Conservation (phyloP, 2,888 invertebrate genomes). For the Pelosia muscerda region DNA sequence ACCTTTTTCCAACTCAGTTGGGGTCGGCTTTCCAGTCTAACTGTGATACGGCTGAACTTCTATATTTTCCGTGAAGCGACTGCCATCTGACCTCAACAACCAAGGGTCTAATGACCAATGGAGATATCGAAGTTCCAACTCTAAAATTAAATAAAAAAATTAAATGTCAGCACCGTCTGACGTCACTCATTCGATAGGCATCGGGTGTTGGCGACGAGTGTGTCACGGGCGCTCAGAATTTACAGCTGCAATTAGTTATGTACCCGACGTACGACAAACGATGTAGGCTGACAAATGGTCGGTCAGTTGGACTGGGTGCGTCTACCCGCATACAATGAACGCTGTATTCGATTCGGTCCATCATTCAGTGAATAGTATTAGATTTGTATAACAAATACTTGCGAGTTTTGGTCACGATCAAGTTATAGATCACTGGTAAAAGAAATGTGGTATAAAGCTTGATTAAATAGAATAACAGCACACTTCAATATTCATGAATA, state of each 20-base stretch:
- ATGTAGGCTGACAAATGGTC: conserved; percentile 57
- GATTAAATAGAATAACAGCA: neutral
- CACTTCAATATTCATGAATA: conserved; percentile 33
- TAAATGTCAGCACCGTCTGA: neutral
- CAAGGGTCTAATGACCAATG: too few relatives aligned
- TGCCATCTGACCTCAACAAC: too few relatives aligned
- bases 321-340: conserved; percentile 57
- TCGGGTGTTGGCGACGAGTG: conserved; percentile 42
- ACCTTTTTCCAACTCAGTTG: too few relatives aligned
- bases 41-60: too few relatives aligned
- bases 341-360: conserved; percentile 50
- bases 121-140: too few relatives aligned
- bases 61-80: too few relatives aligned
- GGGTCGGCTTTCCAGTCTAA: too few relatives aligned
- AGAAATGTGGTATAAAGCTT: neutral
- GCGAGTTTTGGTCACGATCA: neutral
- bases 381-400: conserved; percentile 23
- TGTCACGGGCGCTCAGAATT: conserved; percentile 55
- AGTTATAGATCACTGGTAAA: neutral
- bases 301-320: conserved; percentile 52
- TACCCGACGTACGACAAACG: conserved; percentile 57
- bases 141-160: neutral
- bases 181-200: conserved; percentile 52
- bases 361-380: conserved; percentile 54
- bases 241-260: conserved; percentile 62